phyloP scores from a whole-genome alignment of 2,888 invertebrate genomes.

The Clostera curtula region DNA sequence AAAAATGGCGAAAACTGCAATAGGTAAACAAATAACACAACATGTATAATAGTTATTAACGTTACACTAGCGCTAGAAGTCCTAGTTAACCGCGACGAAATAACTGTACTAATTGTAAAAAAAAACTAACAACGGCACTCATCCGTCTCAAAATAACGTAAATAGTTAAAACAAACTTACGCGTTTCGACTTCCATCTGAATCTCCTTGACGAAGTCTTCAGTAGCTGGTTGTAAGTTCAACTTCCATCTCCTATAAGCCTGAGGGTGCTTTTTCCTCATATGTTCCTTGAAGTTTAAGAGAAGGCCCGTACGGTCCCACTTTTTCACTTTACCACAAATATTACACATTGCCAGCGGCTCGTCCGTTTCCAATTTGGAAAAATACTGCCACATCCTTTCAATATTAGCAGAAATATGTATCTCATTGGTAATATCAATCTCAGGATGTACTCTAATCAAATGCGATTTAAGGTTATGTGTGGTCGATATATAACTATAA shows the following conservation, averaged over 20 bases:
- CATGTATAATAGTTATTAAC: too few species aligned
- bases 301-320: constrained; percentile 9
- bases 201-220: too few species aligned
- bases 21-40: too few species aligned
- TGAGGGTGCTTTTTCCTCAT: constrained; percentile 5
- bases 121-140: too few species aligned
- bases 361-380: not conserved
- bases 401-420: not conserved
- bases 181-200: too few species aligned
- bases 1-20: too few species aligned
- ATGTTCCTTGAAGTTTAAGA: constrained; percentile 7
- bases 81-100: too few species aligned
- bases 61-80: too few species aligned
- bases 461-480: constrained; percentile 1
- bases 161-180: too few species aligned
- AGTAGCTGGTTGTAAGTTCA: too few species aligned
- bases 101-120: too few species aligned
- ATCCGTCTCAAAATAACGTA: too few species aligned
- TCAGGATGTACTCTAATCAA: not conserved
- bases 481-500: not conserved
- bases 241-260: constrained; percentile 4
- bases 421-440: not conserved
- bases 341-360: constrained; percentile 5
- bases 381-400: not conserved
- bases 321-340: constrained; percentile 6